These are phyloP conservation scores for Microplitis demolitor DNA, from an alignment of 1,140 invertebrate species.

Conservation along the genomic window DNA sequence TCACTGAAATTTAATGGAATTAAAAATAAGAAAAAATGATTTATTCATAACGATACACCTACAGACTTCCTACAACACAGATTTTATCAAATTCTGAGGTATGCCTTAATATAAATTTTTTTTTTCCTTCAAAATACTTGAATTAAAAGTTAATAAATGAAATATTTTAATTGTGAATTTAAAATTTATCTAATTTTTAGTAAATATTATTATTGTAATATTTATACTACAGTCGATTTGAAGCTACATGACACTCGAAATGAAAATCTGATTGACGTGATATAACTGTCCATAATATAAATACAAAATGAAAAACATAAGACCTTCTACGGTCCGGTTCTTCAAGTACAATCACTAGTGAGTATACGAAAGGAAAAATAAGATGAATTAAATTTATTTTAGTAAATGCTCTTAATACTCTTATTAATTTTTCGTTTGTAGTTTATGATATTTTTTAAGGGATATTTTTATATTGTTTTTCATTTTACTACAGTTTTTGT, in stretches of 20 bases:
- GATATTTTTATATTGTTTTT: background rate
- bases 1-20: too few species aligned
- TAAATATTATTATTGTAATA: too few species aligned
- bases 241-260: conserved; percentile 4
- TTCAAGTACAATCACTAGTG: conserved; percentile 1
- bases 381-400: background rate
- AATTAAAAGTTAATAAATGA: too few species aligned
- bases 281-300: background rate
- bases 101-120: too few species aligned
- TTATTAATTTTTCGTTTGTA: background rate
- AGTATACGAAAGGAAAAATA: conserved; percentile 13
- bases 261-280: conserved; percentile 6
- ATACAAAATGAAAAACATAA: conserved; percentile 10
- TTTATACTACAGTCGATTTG: background rate
- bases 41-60: too few species aligned
- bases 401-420: background rate
- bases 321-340: conserved; percentile 27
- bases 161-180: too few species aligned
- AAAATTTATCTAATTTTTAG: too few species aligned
- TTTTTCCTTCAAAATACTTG: too few species aligned
- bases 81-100: too few species aligned
- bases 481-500: background rate
- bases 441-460: background rate
- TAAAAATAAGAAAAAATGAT: too few species aligned
- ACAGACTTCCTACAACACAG: too few species aligned